Evolutionary conservation across 2,797 vertebrate species (phyloP).

Genomic region (Danio aesculapii): DNA sequence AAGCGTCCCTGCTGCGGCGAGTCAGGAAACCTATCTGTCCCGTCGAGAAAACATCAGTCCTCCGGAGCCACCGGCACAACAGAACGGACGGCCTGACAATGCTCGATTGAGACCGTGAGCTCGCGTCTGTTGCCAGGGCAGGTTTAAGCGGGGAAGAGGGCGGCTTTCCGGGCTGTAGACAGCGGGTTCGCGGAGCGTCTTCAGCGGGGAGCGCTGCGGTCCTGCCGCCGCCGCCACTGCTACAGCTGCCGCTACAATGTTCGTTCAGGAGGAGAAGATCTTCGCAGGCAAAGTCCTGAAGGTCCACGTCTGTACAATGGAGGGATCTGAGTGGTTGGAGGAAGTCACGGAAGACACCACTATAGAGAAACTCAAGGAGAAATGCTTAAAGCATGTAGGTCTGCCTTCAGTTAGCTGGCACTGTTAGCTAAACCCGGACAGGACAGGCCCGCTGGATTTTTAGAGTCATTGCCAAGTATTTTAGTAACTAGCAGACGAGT

Average conservation of each 20-base stretch:
- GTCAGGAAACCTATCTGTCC: neutral
- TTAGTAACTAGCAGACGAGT: conserved; percentile 78
- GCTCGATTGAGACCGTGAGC: conserved; percentile 27
- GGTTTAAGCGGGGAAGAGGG: conserved; percentile 24
- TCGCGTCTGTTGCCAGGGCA: conserved; percentile 9
- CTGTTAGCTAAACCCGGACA: conserved; percentile 37
- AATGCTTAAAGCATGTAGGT: conserved; percentile 93
- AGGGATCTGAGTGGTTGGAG: conserved; percentile 94
- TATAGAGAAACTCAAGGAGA: conserved; percentile 96
- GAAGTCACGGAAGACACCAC: conserved; percentile 93
- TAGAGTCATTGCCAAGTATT: conserved; percentile 78
- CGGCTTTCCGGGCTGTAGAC: conserved; percentile 44
- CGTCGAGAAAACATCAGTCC: neutral
- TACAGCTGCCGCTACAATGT: conserved; percentile 78
- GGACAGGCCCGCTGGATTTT: conserved; percentile 65
- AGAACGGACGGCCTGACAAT: conserved; percentile 10
- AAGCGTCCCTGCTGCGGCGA: neutral
- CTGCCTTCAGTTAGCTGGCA: conserved; percentile 37
- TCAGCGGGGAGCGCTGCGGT: neutral
- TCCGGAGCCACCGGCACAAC: neutral
- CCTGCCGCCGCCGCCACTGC: neutral
- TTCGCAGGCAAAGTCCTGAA: conserved; percentile 92
- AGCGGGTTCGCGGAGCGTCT: conserved; percentile 11
- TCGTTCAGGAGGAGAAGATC: conserved; percentile 98
- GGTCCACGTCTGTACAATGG: conserved; percentile 93